phyloP scores from a whole-genome alignment of 64 coral and sea anemone genomes.

The Orbicella faveolata region DNA sequence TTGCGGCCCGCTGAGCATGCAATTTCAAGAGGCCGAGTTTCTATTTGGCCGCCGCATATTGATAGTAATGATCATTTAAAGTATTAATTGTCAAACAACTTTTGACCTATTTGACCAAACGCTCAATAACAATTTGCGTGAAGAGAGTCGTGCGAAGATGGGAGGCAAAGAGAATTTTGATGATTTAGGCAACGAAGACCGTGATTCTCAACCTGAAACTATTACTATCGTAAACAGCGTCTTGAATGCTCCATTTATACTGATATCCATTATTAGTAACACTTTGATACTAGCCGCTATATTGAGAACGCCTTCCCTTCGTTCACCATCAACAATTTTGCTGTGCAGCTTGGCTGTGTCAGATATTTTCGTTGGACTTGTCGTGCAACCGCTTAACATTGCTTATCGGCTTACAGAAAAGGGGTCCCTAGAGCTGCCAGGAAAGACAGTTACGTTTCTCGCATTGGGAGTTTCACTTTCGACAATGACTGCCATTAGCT shows the following conservation, averaged over 20 bases:
- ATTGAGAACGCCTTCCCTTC: constrained; percentile 2
- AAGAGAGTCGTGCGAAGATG: too few relatives aligned
- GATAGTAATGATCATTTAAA: too few relatives aligned
- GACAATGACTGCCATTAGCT: constrained; percentile 1
- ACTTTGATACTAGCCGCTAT: background rate
- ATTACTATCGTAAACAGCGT: background rate
- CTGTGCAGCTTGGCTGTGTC: constrained; percentile 9
- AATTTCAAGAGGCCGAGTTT: too few relatives aligned
- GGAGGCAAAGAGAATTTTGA: background rate
- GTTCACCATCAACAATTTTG: constrained; percentile 10
- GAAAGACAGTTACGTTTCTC: background rate
- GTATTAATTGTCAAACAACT: too few relatives aligned
- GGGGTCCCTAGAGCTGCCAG: background rate
- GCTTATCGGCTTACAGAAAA: background rate
- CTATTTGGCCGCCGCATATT: too few relatives aligned
- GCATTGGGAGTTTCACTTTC: background rate
- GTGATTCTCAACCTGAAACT: background rate
- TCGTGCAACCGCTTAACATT: background rate
- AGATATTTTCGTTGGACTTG: constrained; percentile 1
- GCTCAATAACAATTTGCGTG: too few relatives aligned
- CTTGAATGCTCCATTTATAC: background rate
- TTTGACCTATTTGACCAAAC: too few relatives aligned
- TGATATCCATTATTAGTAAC: background rate
- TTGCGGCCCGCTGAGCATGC: too few relatives aligned
- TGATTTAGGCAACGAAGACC: too few relatives aligned